Percentiles rank a stretch among this genome's conserved stretches.
Conservation (phyloP, 2,888 invertebrate genomes). For the Caenorhabditis parvicauda region DNA sequence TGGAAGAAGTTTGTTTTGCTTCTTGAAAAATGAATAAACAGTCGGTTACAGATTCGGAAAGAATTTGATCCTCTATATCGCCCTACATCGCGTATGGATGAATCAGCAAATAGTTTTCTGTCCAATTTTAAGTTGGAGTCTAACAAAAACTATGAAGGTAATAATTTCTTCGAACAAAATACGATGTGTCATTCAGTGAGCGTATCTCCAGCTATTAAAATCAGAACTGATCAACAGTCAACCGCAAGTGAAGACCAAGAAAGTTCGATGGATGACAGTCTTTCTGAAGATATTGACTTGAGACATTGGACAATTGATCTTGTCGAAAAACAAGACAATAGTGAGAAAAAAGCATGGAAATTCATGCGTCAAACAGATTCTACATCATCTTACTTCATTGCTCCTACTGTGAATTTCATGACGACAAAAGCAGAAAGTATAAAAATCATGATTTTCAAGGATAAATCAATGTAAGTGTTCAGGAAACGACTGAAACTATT, state of each 20-base stretch:
- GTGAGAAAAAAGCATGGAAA: too few relatives aligned
- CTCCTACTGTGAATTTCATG: slow-evolving; percentile 51
- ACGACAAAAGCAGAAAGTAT: slow-evolving; percentile 49
- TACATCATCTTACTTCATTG: slow-evolving; percentile 32
- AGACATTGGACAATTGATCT: slow-evolving; percentile 3
- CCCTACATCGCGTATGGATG: too few relatives aligned
- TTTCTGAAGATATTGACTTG: too few relatives aligned
- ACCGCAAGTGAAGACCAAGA: slow-evolving; percentile 9
- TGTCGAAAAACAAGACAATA: slow-evolving; percentile 11
- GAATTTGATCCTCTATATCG: slow-evolving; percentile 43
- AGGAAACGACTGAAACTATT: not conserved
- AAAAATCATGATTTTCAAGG: slow-evolving; percentile 53
- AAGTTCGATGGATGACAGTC: too few relatives aligned
- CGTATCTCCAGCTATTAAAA: slow-evolving; percentile 8
- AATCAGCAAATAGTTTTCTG: too few relatives aligned
- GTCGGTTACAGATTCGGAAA: slow-evolving; percentile 35
- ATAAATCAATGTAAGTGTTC: slow-evolving; percentile 31
- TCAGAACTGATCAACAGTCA: not conserved
- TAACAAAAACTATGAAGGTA: too few relatives aligned
- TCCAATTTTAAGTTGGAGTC: too few relatives aligned
- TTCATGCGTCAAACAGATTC: slow-evolving; percentile 6
- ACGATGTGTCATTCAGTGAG: slow-evolving; percentile 4
- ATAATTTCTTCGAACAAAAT: too few relatives aligned
- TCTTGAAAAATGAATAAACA: slow-evolving; percentile 3
- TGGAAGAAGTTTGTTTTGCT: slow-evolving; percentile 10